A percentile compares a stretch with the other conserved stretches of the same genome.
Conservation (phyloP, 2,888 invertebrate species). For the Apeira syringaria region DNA sequence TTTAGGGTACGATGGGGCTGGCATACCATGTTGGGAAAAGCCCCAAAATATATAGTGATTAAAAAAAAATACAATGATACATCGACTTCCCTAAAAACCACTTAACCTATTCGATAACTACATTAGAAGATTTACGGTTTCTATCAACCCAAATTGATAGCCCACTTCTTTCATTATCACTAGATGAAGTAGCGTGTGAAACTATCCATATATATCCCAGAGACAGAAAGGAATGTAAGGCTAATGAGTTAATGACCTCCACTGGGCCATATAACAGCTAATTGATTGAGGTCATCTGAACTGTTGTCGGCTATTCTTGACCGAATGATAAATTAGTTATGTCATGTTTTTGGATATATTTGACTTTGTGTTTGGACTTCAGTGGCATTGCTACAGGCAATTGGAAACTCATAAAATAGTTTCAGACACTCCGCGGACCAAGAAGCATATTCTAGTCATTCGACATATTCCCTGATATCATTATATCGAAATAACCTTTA, state of each 20-base stretch:
- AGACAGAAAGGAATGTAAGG: constrained; percentile 1
- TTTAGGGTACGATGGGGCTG: no score
- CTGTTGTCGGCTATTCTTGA: constrained; percentile 4
- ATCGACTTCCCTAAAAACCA: no score
- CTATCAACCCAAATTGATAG: background rate
- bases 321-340: constrained; percentile 1
- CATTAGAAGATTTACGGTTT: background rate
- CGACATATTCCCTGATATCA: no score
- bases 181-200: constrained; percentile 1
- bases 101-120: background rate
- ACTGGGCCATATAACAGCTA: constrained; percentile 9
- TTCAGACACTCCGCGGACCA: no score
- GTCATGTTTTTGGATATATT: background rate
- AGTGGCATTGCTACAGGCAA: no score
- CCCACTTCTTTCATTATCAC: constrained; percentile 1
- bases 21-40: no score
- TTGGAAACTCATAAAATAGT: no score
- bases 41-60: no score
- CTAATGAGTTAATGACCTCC: constrained; percentile 5
- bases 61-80: no score
- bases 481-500: no score
- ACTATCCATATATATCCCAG: background rate
- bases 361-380: background rate
- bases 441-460: no score
- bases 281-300: constrained; percentile 13